Evolutionary conservation across 2,113 vertebrate genomes (phyloP).

Genomic region (Rhadina sibilatrix): DNA sequence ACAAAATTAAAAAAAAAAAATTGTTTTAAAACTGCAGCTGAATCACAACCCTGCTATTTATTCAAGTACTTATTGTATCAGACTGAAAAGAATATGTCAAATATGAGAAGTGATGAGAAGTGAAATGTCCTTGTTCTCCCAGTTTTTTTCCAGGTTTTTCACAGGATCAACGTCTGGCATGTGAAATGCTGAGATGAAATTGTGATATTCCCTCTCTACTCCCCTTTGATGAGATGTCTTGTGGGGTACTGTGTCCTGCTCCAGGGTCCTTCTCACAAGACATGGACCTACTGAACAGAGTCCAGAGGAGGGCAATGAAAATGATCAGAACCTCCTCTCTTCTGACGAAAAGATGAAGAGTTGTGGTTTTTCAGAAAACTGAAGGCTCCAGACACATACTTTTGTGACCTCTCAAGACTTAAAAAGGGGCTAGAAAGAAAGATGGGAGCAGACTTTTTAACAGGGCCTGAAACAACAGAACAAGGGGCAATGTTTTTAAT

Average conservation of each 20-base stretch:
- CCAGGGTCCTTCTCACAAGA: not conserved
- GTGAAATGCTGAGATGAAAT: not conserved
- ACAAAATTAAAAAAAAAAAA: not conserved
- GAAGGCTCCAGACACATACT: not conserved
- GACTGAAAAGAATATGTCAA: not conserved
- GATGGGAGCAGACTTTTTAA: not conserved
- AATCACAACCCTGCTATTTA: not conserved
- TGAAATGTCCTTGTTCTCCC: not conserved
- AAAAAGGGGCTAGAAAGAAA: not conserved
- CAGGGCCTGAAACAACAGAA: not conserved
- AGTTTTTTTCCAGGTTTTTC: not conserved
- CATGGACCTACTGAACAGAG: rapidly evolving
- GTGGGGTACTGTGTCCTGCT: rapidly evolving
- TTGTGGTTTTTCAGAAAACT: not conserved
- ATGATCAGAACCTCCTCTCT: not conserved
- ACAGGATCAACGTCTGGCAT: not conserved
- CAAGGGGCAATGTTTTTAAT: not conserved
- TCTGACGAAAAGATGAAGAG: rapidly evolving
- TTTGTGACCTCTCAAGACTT: no score
- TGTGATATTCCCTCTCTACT: not conserved
- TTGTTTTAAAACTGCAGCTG: not conserved
- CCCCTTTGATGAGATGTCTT: rapidly evolving
- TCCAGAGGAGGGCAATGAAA: not conserved
- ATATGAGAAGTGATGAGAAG: not conserved
- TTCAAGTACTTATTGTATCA: not conserved